Evolutionary conservation across 2,888 invertebrate genomes (phyloP), one percentile per base, ranked within the genome.

Genomic region (Strigamia maritima): DNA sequence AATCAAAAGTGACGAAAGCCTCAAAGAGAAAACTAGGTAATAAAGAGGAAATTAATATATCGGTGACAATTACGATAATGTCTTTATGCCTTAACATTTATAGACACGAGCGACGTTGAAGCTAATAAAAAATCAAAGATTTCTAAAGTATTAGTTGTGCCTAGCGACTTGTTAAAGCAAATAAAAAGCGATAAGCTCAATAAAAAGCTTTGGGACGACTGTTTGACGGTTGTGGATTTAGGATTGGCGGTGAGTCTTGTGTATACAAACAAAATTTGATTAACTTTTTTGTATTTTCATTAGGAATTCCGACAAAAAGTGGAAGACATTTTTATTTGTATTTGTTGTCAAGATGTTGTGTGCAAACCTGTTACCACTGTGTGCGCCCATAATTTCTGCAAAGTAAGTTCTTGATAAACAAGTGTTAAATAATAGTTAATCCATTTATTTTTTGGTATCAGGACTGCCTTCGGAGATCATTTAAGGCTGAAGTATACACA

Each of bases 311-410:
- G 92, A 16, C 88, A 89, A 22, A 89, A 89, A 81, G 89, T 93
- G 1, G 88, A 90, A 80, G 89, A 91, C 83, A 83, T 88, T 78
- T 94, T 94, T 84, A 88, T 89, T n/a, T 94, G 94, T 83, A 91
- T 92, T 76, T 93, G 93, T 83, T 94, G 94, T 84, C 92, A 92
- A 84, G 92, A 93, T 78, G 85, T 94, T 2, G 90, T 91, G 0
- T 89, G 87, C 80, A 87, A 88, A 80, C 94, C 94, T 0, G 88
- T 93, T 22, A 94, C 93, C 0, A 92, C 92, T 0, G 87, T 89
- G 0, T 94, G 94, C 83, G 85, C 87, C 70, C 94, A 94, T 84
- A 94, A 92, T 84, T 90, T 93, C 81, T 94, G 94, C 84, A 87
- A 89, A 87, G 91, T 91, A 84, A 86, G 87, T 38, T 22, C 12